Base-by-base conservation (phyloP, 2,113 vertebrate genomes). In the Rafetus swinhoei region DNA sequence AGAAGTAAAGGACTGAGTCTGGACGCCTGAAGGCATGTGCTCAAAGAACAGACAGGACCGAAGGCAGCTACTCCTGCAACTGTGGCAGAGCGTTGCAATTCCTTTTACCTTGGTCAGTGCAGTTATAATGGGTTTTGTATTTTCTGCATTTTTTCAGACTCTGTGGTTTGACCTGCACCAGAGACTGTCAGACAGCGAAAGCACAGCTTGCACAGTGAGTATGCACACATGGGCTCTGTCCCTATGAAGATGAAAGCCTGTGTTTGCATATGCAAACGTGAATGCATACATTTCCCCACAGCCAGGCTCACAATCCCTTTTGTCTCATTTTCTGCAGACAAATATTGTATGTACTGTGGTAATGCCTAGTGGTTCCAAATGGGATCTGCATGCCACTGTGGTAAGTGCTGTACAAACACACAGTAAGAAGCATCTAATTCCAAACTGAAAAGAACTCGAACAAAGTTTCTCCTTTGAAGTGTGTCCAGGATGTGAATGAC, bases 151-250 rank as follows among this genome's bases (percentile, higher is more conserved):
- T 90, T 93, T 97, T 91, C 98, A 99, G 99, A 99, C 99, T 3
- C 98, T 99, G 87, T 99, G 98, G 98, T 99, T 99, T 95, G 99
- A 99, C 97, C 98, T 99, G 97, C 99, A 99, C 96, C 99, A 99
- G 98, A 98, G 99, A 96, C 98, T 99, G 96, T 99, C 98, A 0
- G 99, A 99, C 94, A 98, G 98, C 22, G 99, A 99, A 94, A 98
- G 98, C 96, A 97, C 98, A 0, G 96, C 98, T 72, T 98, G 98
- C 93, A 97, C 98, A 96, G 99, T 99, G 97, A 99, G 99, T 98
- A 96, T 79, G 21, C 65, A 21, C 32, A 39, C 72, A 74, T 59
- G 32, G 15, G 45, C 13, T 32, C 39, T 55, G 24, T 50, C 57
- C 53, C 32, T 45, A 7, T 55, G 18, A 22, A 59, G 6, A 21